phyloP scores from a whole-genome alignment of 2,797 vertebrate genomes.

The Labroides dimidiatus region DNA sequence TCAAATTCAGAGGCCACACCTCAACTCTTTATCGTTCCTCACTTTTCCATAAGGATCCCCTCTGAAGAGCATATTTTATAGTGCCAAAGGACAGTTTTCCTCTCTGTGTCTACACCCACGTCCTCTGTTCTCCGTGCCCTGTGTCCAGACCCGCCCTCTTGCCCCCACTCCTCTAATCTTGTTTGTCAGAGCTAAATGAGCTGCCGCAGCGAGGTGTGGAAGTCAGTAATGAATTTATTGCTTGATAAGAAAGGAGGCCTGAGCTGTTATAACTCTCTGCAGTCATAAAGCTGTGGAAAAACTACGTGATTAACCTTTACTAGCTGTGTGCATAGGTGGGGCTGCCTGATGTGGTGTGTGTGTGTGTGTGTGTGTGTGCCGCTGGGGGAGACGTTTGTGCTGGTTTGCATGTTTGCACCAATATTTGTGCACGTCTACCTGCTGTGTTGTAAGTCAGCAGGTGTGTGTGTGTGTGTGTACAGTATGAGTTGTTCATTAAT shows the following conservation, averaged over 20 bases:
- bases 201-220: constrained; percentile 93
- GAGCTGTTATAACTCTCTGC: constrained; percentile 59
- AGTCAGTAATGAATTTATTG: constrained; percentile 97
- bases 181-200: constrained; percentile 97
- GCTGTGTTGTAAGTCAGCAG: background rate
- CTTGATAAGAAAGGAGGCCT: constrained; percentile 84
- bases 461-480: background rate
- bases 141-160: constrained; percentile 62
- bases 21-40: no score
- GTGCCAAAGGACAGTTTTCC: background rate
- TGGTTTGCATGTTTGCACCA: constrained; percentile 34
- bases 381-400: constrained; percentile 75
- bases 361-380: constrained; percentile 21
- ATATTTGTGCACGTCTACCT: constrained; percentile 6
- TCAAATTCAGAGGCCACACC: no score
- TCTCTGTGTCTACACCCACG: constrained; percentile 5
- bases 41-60: no score
- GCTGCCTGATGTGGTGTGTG: constrained; percentile 71
- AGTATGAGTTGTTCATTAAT: constrained; percentile 3
- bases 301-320: constrained; percentile 90
- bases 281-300: constrained; percentile 70
- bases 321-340: constrained; percentile 76
- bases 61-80: background rate
- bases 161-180: constrained; percentile 86
- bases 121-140: constrained; percentile 39